Evolutionary conservation across 2,888 invertebrate genomes (phyloP).

Genomic region (Empis livida): DNA sequence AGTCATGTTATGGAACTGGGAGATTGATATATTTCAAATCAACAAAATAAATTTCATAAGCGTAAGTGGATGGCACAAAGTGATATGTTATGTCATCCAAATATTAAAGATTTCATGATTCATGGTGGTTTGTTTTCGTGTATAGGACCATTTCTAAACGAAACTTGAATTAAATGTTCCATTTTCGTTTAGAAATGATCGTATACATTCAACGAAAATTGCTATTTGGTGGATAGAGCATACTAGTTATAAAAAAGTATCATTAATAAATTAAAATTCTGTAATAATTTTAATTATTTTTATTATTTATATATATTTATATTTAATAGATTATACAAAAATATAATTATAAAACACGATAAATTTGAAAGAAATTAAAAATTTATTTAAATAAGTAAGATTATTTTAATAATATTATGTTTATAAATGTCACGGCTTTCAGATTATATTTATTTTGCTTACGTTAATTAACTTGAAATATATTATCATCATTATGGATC

Average conservation of each 20-base stretch:
- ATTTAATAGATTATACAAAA: too few relatives aligned
- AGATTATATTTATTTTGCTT: too few relatives aligned
- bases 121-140: constrained; percentile 59
- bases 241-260: constrained; percentile 40
- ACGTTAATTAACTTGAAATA: too few relatives aligned
- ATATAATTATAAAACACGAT: neutral
- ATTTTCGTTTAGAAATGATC: constrained; percentile 37
- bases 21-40: constrained; percentile 41
- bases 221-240: constrained; percentile 48
- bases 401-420: neutral
- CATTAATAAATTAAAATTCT: constrained; percentile 27
- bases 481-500: too few relatives aligned
- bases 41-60: constrained; percentile 46
- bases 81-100: constrained; percentile 56
- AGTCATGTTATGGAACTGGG: constrained; percentile 56
- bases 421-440: too few relatives aligned
- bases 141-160: constrained; percentile 39
- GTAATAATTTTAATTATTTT: constrained; percentile 8
- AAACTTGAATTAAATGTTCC: constrained; percentile 31
- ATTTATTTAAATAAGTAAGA: neutral
- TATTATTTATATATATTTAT: constrained; percentile 5
- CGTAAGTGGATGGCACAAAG: constrained; percentile 57
- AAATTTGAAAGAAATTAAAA: neutral
- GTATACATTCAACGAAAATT: constrained; percentile 39
- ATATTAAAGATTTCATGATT: constrained; percentile 50